Base-by-base conservation (phyloP, 2,888 invertebrate genomes). In the Cacoxenus indagator region DNA sequence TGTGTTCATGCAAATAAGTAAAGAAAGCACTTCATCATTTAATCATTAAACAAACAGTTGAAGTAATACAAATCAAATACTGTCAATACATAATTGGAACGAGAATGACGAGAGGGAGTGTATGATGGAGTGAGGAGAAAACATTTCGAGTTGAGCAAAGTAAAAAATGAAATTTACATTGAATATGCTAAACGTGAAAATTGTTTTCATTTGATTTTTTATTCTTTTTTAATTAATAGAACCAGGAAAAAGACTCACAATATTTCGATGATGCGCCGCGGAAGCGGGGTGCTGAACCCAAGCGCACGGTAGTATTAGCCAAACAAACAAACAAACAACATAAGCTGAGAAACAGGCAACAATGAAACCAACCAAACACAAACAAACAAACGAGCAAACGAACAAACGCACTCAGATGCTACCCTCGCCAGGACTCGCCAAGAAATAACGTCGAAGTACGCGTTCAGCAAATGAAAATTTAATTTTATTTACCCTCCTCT, bases 101-200 rank as follows among this genome's bases (percentile, higher is more conserved):
- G 8, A 48, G 19, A 17, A 17, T n/a, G 6, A 48, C 1, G n/a
- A 14, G 3, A 48, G 3, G 17, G 19, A 17, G 48, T 1, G n/a
- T 14, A 6, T 8, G 8, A 26, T 4, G 24, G 6, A 48, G 2
- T 22, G 22, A n/a, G 48, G 3, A 54, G 3, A 54, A 26, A 26
- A 54, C 19, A 26, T 26, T 54, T 54, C 6, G 17, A 3, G n/a
- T 54, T 24, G 26, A 26, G 54, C 24, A 71, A 66, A 68, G 75
- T 80, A 73, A 80, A 82, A 80, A 80, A 80, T 80, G 82, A 77
- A 82, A 77, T 81, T 62, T 77, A 78, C 79, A 82, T 82, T 76
- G 76, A 80, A 72, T 65, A 75, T 73, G 72, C 75, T 57, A 68
- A 67, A 54, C 24, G 51, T 22, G 78, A 77, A 76, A 82, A 73